phyloP scores from a whole-genome alignment of 2,113 vertebrate species.

The Potamarius usumacintae region DNA sequence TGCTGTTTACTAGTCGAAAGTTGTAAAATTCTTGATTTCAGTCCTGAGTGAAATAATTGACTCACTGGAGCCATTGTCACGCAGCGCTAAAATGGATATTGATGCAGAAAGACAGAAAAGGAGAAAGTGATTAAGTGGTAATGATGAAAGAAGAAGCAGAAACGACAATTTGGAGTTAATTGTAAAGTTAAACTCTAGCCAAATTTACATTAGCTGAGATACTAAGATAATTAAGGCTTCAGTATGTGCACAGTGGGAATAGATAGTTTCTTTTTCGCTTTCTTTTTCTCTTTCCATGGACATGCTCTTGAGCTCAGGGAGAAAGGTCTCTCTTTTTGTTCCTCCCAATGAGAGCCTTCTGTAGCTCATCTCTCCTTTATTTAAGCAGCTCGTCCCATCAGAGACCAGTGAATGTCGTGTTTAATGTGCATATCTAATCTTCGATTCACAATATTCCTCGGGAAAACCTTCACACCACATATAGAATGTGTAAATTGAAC shows the following conservation, averaged over 20 bases:
- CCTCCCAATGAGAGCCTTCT: background rate
- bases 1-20: background rate
- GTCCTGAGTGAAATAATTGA: background rate
- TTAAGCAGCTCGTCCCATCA: conserved; percentile 28
- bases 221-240: conserved; percentile 20
- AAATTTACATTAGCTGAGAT: conserved; percentile 30
- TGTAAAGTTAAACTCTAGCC: conserved; percentile 14
- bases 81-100: background rate
- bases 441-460: conserved; percentile 29
- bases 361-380: conserved; percentile 30
- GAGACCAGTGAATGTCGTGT: conserved; percentile 1
- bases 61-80: background rate
- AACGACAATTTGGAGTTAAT: background rate
- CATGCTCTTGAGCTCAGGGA: conserved; percentile 17
- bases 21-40: background rate
- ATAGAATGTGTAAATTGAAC: conserved; percentile 40
- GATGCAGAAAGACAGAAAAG: background rate
- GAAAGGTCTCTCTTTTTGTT: conserved; percentile 22
- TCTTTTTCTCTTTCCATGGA: background rate
- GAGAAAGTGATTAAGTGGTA: background rate
- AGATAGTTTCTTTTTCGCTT: background rate
- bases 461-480: conserved; percentile 5
- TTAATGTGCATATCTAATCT: conserved; percentile 39
- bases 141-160: background rate
- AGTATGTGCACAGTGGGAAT: background rate